These are phyloP conservation scores for Brachyrhaphis roseni DNA, from an alignment of 2,797 vertebrate species.

Conservation along the genomic window DNA sequence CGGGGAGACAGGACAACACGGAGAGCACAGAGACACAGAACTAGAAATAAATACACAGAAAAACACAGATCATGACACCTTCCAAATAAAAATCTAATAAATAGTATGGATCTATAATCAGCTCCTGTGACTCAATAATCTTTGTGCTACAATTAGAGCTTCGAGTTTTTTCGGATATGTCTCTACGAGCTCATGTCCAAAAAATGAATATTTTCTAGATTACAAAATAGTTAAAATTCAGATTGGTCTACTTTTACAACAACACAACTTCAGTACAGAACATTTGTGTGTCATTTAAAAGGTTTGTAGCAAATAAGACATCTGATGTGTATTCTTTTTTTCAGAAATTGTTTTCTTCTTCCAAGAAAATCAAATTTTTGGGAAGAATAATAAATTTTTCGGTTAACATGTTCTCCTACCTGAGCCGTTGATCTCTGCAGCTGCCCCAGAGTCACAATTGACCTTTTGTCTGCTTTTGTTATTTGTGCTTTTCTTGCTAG, in stretches of 20 bases:
- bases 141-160: not conserved
- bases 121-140: not conserved
- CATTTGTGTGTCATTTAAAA: no score
- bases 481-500: not conserved
- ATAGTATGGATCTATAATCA: not conserved
- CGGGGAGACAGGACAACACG: no score
- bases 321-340: not conserved
- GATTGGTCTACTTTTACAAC: not conserved
- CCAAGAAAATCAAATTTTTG: not conserved
- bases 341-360: not conserved
- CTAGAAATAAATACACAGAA: no score
- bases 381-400: not conserved
- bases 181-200: not conserved
- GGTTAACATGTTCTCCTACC: not conserved
- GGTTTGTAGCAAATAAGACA: no score
- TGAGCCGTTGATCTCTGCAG: not conserved
- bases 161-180: not conserved
- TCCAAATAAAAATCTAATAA: not conserved
- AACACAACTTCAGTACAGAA: not conserved
- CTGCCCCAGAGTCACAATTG: not conserved
- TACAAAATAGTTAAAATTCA: not conserved
- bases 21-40: no score
- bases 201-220: not conserved
- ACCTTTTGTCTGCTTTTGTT: not conserved
- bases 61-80: no score